Base-by-base conservation (phyloP, 2,113 vertebrate genomes). In the Pachyramphus minor region DNA sequence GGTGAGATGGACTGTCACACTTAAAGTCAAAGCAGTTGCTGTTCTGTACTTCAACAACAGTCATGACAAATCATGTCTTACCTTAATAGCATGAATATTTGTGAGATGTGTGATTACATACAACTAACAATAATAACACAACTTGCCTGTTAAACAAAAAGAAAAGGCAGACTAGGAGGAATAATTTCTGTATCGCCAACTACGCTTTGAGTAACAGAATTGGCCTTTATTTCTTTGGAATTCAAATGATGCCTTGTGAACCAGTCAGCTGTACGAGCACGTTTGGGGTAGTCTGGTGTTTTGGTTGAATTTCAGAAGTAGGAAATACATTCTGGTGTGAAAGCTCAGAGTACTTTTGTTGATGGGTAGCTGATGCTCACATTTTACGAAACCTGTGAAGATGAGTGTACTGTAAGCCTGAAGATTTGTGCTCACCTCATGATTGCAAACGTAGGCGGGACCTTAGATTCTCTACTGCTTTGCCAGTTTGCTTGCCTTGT, bases 211-310 rank as follows among this genome's bases (percentile, higher is more conserved):
- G 25, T 63, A 58, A 58, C 13, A 39, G 42, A 83, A 73, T 5
- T 58, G 21, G 9, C 33, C 35, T 77, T 50, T 45, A 8, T 55
- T 94, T 95, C 53, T 68, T 63, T 55, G n/a, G 47, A 84, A 85
- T 28, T 73, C 11, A 16, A 33, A 33, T 35, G 6, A 25, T 68
- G 10, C 68, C 25, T 31, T 55, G 31, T 37, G 22, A 82, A 35
- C 41, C 30, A 42, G 8, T 92, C 44, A 58, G 28, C 11, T 53
- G 4, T 77, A 37, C 0, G 0, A 82, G 30, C 39, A 56, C 5
- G 0, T 75, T 77, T 39, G 14, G 56, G 22, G 13, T 76, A 52
- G 52, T 37, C 15, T 52, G 23, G 6, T 17, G 11, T 81, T 93
- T 73, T 58, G 21, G 28, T 30, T 91, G 60, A 56, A 49, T 73